phyloP scores from a whole-genome alignment of 2,113 vertebrate species.

The Octodon degus region DNA sequence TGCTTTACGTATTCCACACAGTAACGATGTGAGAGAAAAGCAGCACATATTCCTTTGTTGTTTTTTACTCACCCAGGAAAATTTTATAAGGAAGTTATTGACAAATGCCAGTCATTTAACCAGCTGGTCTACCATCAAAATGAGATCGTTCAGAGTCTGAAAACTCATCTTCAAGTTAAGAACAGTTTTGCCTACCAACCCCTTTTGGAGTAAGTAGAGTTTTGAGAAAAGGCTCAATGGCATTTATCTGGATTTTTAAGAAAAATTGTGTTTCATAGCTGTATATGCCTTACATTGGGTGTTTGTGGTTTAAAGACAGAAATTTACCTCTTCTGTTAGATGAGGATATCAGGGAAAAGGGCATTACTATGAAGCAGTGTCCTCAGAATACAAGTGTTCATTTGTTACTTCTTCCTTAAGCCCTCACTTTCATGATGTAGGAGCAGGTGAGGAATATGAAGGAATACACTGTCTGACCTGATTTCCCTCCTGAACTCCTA shows the following conservation, averaged over 20 bases:
- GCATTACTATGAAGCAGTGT: background rate
- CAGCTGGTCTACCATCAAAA: slow-evolving; percentile 97
- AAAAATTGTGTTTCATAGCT: background rate
- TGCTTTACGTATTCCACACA: background rate
- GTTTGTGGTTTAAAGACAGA: slow-evolving; percentile 34
- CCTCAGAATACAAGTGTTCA: background rate
- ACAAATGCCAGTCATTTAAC: slow-evolving; percentile 96
- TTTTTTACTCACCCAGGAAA: slow-evolving; percentile 82
- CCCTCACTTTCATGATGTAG: background rate
- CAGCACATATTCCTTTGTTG: slow-evolving; percentile 70
- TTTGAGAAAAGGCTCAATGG: background rate
- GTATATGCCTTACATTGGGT: background rate
- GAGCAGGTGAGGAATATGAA: background rate
- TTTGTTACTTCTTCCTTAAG: background rate
- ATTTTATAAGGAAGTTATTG: slow-evolving; percentile 93
- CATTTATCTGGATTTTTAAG: slow-evolving; percentile 27
- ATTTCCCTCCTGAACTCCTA: slow-evolving; percentile 4
- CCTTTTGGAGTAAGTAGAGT: slow-evolving; percentile 93
- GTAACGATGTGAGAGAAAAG: slow-evolving; percentile 9
- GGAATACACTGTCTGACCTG: background rate
- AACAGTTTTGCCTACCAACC: slow-evolving; percentile 94
- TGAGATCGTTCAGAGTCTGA: slow-evolving; percentile 92
- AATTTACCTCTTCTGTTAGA: slow-evolving; percentile 23
- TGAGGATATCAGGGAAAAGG: background rate
- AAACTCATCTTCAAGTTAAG: slow-evolving; percentile 91